Conservation (phyloP, 1,140 invertebrate genomes). For the Ruditapes philippinarum region DNA sequence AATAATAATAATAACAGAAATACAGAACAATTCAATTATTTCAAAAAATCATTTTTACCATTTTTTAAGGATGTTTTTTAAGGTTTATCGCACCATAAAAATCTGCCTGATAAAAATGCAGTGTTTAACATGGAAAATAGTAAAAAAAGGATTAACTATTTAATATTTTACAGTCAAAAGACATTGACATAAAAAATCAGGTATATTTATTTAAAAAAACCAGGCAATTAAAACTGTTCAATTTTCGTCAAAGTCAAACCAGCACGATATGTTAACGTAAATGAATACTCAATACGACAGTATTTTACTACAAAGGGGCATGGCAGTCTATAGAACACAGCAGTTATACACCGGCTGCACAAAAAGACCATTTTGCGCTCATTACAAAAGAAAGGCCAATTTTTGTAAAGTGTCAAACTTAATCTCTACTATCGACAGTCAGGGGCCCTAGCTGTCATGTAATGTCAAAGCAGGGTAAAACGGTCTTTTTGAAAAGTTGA, state of each 20-base stretch:
- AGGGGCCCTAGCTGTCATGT: slow-evolving; percentile 19
- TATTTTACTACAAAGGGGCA: background rate
- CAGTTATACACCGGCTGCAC: background rate
- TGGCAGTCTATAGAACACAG: background rate
- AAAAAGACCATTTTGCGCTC: background rate
- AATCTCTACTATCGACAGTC: slow-evolving; percentile 1
- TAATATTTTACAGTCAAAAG: no score
- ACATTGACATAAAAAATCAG: no score
- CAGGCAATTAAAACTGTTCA: background rate
- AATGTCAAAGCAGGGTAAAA: slow-evolving; percentile 15
- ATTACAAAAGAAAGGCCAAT: slow-evolving; percentile 13
- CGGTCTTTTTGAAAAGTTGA: background rate
- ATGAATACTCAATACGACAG: background rate
- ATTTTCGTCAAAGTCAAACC: background rate
- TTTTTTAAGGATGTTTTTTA: no score
- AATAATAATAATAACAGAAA: no score
- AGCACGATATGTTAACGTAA: background rate
- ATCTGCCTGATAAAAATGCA: no score
- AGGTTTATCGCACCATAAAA: no score
- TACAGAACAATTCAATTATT: no score
- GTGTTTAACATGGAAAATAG: no score
- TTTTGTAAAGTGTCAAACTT: slow-evolving; percentile 27
- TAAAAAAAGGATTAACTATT: no score
- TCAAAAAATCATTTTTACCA: no score
- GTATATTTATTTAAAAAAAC: no score